phyloP scores from a whole-genome alignment of 2,113 vertebrate species.

The Poecile atricapillus region DNA sequence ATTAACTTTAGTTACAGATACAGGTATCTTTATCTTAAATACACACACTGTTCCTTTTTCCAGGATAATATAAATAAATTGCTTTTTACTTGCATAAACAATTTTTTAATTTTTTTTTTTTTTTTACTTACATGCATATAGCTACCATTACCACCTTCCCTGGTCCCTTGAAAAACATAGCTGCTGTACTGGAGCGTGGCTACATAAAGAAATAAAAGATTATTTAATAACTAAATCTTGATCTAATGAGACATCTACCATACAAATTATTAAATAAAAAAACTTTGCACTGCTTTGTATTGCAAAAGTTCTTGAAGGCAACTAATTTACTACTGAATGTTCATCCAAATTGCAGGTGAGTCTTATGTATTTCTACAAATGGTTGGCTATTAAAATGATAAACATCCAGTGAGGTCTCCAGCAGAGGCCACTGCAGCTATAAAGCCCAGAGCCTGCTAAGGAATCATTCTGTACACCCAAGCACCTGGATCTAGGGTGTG shows the following conservation, averaged over 20 bases:
- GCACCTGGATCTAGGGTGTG: neutral
- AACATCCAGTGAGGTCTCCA: neutral
- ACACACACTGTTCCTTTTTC: neutral
- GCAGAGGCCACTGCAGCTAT: neutral
- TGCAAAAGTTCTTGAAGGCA: neutral
- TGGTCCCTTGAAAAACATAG: slow-evolving; percentile 89
- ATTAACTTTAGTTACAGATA: neutral
- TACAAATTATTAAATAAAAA: neutral
- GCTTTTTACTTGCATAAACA: neutral
- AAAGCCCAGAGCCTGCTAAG: neutral
- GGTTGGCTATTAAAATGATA: neutral
- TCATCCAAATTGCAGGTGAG: neutral
- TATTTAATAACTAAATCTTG: neutral
- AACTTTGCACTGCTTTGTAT: neutral
- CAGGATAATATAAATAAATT: neutral
- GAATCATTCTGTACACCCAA: neutral
- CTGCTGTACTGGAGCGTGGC: slow-evolving; percentile 86
- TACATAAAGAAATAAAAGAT: slow-evolving; percentile 58
- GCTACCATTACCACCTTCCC: slow-evolving; percentile 98
- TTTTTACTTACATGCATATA: slow-evolving; percentile 95
- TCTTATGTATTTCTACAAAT: neutral
- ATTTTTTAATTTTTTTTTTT: neutral
- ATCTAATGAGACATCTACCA: neutral
- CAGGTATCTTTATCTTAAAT: neutral
- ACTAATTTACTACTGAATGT: neutral